Percentiles rank a stretch among this genome's conserved stretches.
phyloP scores from a whole-genome alignment of 2,888 invertebrate species.

The Ferrisia virgata region DNA sequence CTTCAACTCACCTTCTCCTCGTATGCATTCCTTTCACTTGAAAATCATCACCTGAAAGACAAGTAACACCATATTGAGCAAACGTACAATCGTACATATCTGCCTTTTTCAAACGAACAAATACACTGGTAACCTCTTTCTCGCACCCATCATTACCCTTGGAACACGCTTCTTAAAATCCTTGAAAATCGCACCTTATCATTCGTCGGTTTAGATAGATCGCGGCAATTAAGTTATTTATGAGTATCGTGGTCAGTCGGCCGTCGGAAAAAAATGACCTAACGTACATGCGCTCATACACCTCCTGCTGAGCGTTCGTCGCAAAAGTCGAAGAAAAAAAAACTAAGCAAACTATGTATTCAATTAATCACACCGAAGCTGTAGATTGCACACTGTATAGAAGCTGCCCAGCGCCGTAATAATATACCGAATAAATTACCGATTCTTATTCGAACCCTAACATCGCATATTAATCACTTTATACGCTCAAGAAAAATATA shows the following conservation, averaged over 20 bases:
- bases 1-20: no score
- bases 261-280: neutral
- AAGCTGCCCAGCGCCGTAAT: neutral
- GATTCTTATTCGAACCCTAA: constrained; percentile 24
- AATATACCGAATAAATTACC: constrained; percentile 41
- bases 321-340: neutral
- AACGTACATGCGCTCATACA: neutral
- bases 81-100: no score
- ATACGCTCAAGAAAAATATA: neutral
- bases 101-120: no score
- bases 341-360: neutral
- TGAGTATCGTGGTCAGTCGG: neutral
- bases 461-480: constrained; percentile 34
- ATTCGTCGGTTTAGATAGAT: neutral
- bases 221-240: neutral
- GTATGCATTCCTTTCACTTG: no score
- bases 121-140: neutral
- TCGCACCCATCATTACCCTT: neutral
- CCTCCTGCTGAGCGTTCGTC: constrained; percentile 1
- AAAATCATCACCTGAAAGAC: no score
- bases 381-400: neutral
- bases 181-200: constrained; percentile 4
- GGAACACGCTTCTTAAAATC: neutral
- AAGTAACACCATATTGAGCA: no score
- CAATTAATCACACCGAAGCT: neutral